A percentile compares a stretch with the other conserved stretches of the same genome.
These are phyloP conservation scores for Rhagoletis pomonella DNA, from an alignment of 1,140 invertebrate genomes.

Conservation along the genomic window DNA sequence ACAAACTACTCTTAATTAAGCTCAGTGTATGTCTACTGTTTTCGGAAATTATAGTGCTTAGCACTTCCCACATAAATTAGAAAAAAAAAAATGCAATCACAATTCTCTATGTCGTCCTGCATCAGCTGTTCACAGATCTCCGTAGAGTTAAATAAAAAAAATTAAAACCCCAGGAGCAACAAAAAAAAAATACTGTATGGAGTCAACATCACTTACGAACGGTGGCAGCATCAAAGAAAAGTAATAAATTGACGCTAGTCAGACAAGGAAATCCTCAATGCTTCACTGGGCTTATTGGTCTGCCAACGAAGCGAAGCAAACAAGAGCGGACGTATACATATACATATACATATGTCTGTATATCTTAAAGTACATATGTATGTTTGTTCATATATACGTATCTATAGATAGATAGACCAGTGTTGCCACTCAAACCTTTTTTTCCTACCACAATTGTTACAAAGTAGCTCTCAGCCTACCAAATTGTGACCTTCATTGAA, in stretches of 20 bases:
- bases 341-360: background rate
- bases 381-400: too few species aligned
- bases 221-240: constrained; percentile 48
- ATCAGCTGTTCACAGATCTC: background rate
- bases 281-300: constrained; percentile 56
- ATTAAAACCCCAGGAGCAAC: background rate
- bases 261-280: constrained; percentile 58
- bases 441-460: too few species aligned
- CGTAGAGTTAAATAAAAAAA: background rate
- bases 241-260: constrained; percentile 58
- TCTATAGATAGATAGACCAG: too few species aligned
- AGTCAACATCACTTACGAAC: constrained; percentile 20
- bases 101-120: background rate
- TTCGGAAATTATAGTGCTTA: background rate
- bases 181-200: background rate
- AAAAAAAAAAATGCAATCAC: background rate
- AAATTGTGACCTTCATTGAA: too few species aligned
- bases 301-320: constrained; percentile 29
- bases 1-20: background rate
- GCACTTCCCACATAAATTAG: background rate
- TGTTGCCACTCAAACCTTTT: too few species aligned
- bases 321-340: background rate
- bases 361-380: background rate
- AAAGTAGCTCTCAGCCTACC: too few species aligned
- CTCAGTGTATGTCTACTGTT: background rate